Conservation (phyloP, 2,888 invertebrate genomes). For the Catocala nupta region DNA sequence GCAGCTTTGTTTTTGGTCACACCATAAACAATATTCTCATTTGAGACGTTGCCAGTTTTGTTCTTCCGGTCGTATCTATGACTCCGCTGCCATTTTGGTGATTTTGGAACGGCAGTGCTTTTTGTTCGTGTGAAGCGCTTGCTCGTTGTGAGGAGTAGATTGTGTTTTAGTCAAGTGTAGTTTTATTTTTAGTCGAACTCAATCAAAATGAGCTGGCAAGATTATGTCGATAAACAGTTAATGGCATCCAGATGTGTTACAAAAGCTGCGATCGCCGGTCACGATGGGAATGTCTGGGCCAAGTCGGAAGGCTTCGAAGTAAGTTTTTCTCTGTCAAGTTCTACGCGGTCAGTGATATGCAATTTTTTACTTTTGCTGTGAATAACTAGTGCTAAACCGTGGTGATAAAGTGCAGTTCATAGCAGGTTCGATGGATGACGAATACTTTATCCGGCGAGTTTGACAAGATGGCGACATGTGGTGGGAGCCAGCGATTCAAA, state of each 20-base stretch:
- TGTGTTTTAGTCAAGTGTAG: conserved; percentile 85
- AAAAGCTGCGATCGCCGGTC: conserved; percentile 98
- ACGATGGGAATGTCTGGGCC: conserved; percentile 98
- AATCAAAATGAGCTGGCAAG: conserved; percentile 98
- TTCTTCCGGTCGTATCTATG: conserved; percentile 81
- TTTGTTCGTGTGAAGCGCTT: conserved; percentile 87
- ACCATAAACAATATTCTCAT: conserved; percentile 24
- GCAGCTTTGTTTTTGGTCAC: conserved; percentile 15
- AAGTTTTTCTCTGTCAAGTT: conserved; percentile 85
- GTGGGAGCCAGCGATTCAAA: conserved; percentile 68
- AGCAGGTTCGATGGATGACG: conserved; percentile 69
- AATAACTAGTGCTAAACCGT: conserved; percentile 46
- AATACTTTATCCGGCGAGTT: conserved; percentile 79
- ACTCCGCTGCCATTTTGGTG: conserved; percentile 85
- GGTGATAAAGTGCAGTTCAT: conserved; percentile 60
- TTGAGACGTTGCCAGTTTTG: conserved; percentile 61
- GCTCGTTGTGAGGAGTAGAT: conserved; percentile 84
- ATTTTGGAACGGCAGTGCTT: conserved; percentile 87
- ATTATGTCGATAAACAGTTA: conserved; percentile 99
- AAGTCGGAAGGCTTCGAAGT: conserved; percentile 97
- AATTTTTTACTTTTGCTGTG: conserved; percentile 53
- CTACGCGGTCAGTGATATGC: conserved; percentile 69
- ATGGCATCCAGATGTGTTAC: conserved; percentile 97
- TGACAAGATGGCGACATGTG: conserved; percentile 88
- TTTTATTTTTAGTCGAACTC: conserved; percentile 85